Percentiles rank a stretch among this genome's conserved stretches.
Evolutionary conservation across 2,113 vertebrate genomes (phyloP).

Genomic region (Lophotis ruficrista): DNA sequence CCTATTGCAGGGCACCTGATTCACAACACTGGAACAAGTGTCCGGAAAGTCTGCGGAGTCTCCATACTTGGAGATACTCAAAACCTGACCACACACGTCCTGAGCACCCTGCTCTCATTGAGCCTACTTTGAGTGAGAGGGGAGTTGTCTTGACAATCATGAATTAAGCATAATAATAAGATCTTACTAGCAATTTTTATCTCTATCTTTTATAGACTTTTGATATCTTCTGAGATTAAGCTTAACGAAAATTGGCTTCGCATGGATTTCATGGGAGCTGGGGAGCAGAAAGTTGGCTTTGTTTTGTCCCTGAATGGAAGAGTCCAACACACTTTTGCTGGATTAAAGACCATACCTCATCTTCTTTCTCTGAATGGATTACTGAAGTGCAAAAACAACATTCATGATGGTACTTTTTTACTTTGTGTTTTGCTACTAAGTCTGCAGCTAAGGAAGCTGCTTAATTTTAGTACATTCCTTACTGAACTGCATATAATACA

Average conservation of each 20-base stretch:
- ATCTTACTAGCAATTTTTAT: not conserved
- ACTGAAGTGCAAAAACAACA: constrained; percentile 64
- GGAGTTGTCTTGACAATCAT: not conserved
- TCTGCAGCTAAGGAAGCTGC: not conserved
- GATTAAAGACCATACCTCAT: constrained; percentile 66
- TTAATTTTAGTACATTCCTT: not conserved
- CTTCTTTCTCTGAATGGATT: constrained; percentile 70
- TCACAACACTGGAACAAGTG: not conserved
- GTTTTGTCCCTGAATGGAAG: constrained; percentile 71
- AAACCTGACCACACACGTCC: not conserved
- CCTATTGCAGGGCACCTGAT: not conserved
- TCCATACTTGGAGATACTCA: not conserved
- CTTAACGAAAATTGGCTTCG: constrained; percentile 60
- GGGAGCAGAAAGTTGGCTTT: constrained; percentile 45
- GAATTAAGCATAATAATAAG: not conserved
- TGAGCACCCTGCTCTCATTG: not conserved
- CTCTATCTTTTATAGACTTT: constrained; percentile 68
- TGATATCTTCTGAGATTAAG: constrained; percentile 71
- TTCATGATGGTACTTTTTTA: constrained; percentile 74
- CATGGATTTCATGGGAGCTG: constrained; percentile 25
- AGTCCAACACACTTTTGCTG: constrained; percentile 72
- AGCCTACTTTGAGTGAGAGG: not conserved
- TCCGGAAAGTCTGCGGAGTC: not conserved
- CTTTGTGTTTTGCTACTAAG: not conserved
- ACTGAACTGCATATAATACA: not conserved